phyloP scores from a whole-genome alignment of 1,140 invertebrate genomes.

The Zophobas morio region DNA sequence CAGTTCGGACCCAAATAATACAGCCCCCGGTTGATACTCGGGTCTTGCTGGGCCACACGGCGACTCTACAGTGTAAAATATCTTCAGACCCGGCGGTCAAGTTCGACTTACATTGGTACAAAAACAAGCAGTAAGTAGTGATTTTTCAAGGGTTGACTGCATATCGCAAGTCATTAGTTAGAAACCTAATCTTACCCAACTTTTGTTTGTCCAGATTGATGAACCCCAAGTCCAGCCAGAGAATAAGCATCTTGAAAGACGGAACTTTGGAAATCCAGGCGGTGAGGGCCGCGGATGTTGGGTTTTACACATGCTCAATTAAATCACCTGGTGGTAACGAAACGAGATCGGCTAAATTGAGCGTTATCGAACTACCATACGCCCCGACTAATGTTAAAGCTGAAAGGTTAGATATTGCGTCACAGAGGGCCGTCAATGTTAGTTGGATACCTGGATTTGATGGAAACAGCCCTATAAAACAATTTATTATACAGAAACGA shows the following conservation, averaged over 20 bases:
- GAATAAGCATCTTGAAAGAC: constrained; percentile 81
- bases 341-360: constrained; percentile 85
- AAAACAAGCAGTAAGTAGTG: constrained; percentile 82
- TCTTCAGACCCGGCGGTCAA: constrained; percentile 92
- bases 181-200: no score
- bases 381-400: constrained; percentile 90
- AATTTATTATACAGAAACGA: constrained; percentile 93
- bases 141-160: neutral
- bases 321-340: constrained; percentile 93
- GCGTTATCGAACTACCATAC: constrained; percentile 95
- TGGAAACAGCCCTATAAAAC: constrained; percentile 95
- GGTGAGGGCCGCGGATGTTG: constrained; percentile 86
- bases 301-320: constrained; percentile 87
- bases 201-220: constrained; percentile 71
- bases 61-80: constrained; percentile 92
- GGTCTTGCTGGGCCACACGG: constrained; percentile 91
- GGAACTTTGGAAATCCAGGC: constrained; percentile 86
- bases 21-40: constrained; percentile 91
- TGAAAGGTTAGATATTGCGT: constrained; percentile 73
- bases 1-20: constrained; percentile 93
- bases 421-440: constrained; percentile 86
- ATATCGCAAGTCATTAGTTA: no score
- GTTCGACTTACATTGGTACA: constrained; percentile 93
- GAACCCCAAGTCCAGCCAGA: constrained; percentile 74
- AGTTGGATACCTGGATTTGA: constrained; percentile 96